Percentiles rank a stretch among this genome's conserved stretches.
phyloP scores from a whole-genome alignment of 2,113 vertebrate genomes.

The Malurus alboscapulatus region DNA sequence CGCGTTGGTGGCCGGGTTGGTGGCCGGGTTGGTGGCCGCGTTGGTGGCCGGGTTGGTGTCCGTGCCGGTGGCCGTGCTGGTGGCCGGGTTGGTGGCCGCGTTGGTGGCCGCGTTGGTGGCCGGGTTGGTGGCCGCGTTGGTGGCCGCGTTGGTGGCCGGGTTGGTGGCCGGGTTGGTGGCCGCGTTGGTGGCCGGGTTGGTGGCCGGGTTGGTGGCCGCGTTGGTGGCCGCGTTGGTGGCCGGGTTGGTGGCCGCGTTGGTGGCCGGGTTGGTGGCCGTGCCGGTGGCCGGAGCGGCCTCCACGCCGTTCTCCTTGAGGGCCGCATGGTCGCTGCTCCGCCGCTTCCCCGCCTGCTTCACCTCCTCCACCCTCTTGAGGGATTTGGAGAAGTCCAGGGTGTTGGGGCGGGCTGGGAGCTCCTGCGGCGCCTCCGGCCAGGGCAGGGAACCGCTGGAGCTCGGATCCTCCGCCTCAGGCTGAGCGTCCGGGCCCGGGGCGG shows the following conservation, averaged over 20 bases:
- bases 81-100: too few relatives aligned
- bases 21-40: not conserved
- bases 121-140: not conserved
- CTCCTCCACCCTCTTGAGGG: not conserved
- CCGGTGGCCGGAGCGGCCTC: rapidly evolving
- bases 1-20: too few relatives aligned
- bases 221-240: rapidly evolving
- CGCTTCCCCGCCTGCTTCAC: not conserved
- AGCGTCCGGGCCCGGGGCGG: not conserved
- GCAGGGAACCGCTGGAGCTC: not conserved
- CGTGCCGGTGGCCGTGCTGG: too few relatives aligned
- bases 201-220: not conserved
- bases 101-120: rapidly evolving
- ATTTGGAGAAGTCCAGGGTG: constrained; percentile 34
- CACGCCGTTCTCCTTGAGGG: not conserved
- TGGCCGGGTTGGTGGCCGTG: not conserved
- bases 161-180: rapidly evolving
- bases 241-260: too few relatives aligned
- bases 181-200: not conserved
- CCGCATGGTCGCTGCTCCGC: rapidly evolving
- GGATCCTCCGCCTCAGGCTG: rapidly evolving
- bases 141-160: rapidly evolving
- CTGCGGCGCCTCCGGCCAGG: not conserved
- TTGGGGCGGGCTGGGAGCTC: constrained; percentile 1
- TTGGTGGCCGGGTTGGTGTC: rapidly evolving